These are phyloP conservation scores for Aporophyla nigra DNA, from an alignment of 2,888 invertebrate species.

Conservation along the genomic window DNA sequence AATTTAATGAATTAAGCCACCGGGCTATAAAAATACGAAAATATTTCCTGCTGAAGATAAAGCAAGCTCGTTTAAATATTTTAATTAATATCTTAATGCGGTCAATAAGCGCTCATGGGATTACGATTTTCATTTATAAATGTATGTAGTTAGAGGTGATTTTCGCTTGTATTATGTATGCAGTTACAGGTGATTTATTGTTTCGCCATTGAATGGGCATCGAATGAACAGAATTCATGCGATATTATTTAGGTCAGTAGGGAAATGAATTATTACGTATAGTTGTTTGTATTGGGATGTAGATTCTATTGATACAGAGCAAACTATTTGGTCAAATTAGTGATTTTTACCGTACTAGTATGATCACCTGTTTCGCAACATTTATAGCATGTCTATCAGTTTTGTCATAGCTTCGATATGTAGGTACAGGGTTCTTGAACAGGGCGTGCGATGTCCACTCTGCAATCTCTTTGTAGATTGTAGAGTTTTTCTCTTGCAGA, in stretches of 20 bases:
- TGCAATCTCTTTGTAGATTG: not conserved
- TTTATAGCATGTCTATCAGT: not conserved
- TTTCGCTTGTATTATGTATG: conserved; percentile 28
- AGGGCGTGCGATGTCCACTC: not conserved
- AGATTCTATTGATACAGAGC: not conserved
- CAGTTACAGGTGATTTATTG: conserved; percentile 43
- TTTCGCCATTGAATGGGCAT: conserved; percentile 12
- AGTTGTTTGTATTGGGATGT: not conserved
- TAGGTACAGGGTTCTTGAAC: not conserved
- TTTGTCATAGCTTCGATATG: not conserved
- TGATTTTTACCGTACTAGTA: not conserved
- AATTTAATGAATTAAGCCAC: not conserved
- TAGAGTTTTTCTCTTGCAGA: not conserved
- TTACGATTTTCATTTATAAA: conserved; percentile 8
- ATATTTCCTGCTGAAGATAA: not conserved
- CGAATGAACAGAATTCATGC: conserved; percentile 12
- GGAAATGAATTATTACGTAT: conserved; percentile 9
- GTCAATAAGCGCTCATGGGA: conserved; percentile 11
- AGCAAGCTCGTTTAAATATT: conserved; percentile 12
- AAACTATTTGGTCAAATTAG: not conserved
- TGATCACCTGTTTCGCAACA: not conserved
- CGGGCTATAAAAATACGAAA: not conserved
- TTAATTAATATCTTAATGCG: conserved; percentile 47
- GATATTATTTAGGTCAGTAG: conserved; percentile 22
- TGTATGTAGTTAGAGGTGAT: conserved; percentile 23